Base-by-base conservation (phyloP, 2,113 vertebrate species). In the Podarcis cretensis region DNA sequence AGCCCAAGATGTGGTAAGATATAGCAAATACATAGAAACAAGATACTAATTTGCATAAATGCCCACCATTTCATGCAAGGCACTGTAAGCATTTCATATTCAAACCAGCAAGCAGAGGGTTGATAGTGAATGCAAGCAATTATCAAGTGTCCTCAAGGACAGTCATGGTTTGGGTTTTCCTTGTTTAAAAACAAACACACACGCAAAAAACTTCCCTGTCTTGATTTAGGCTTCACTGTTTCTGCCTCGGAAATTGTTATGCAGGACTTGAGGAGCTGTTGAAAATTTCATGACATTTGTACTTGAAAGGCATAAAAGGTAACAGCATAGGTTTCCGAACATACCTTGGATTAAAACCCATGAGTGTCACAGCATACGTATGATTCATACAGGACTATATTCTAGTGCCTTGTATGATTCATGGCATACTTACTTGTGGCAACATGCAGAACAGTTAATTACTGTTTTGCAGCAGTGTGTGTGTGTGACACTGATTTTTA, bases 361-460 rank as follows among this genome's bases (percentile, higher is more conserved):
- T 74, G 90, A 91, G 84, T 86, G 71, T 4, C 81, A 71, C 6
- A 3, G 5, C 48, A n/a, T 68, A 84, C 73, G 18, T 83, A 57
- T 69, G 84, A 84, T 77, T 89, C 74, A 78, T 40, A 54, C 13
- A 48, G 23, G 35, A 37, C 9, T 66, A 35, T 79, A 71, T 54
- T 81, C 75, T 85, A 89, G 85, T 78, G 1, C 80, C 43, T 65
- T 69, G 2, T 65, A 71, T 78, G 91, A 86, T 92, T 94, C 40
- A 81, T 90, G 84, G 91, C 86, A 91, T 43, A 40, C 59, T 90
- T 89, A 87, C 87, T 91, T 92, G 86, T 93, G 57, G 87, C 82
- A 87, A 92, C 77, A 91, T 92, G 87, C 79, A 89, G 92, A 95
- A 87, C 90, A 75, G 40, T 88, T 94, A 94, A 94, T 95, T 94